Evolutionary conservation across 2,888 invertebrate species (phyloP), one percentile per base, ranked within the genome.

Genomic region (Platynereis dumerilii): DNA sequence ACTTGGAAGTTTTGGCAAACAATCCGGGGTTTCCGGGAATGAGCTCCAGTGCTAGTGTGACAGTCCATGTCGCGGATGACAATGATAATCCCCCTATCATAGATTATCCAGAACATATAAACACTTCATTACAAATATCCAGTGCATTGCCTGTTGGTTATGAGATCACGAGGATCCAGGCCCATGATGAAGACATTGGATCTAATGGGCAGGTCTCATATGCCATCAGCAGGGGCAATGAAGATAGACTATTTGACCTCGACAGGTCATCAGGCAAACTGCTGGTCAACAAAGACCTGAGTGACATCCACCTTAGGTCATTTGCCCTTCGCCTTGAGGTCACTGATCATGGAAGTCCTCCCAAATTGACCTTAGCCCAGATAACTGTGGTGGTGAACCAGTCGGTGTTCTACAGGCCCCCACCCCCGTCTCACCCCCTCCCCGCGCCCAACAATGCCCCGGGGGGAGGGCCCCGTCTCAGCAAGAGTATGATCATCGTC

Each of bases 1-100:
- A 88, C 70, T 85, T 95, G 39, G 90, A 89, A 74, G 87, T 95
- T 22, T 88, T 91, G 64, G 95, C 62, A 1, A 39, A 29, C 20
- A 57, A 62, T 42, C 48, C 56, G 2, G 62, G 56, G 3, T 56
- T 29, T 22, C 62, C 62, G 1, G 42, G 44, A n/a, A 56, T 62
- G 56, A 62, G 62, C 45, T 45, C 56, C 28, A 57, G 56, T n/a
- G 56, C 45, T 12, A 26, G 26, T 22, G 62, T 62, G 2, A 48
- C 57, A 17, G 26, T 62, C 26, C 52, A 62, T 45, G 42, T 62
- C n/a, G 62, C 44, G 2, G 62, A 62, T 20, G 26, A 26, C 22
- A 62, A 62, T 22, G 62, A 62, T 29, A 62, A 62, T 27, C 10
- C 44, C n/a, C 62, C 62, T 26, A 20, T 62, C 3, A 44, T 62